Base-by-base conservation (phyloP, 2,113 vertebrate genomes). In the Silurus glanis region DNA sequence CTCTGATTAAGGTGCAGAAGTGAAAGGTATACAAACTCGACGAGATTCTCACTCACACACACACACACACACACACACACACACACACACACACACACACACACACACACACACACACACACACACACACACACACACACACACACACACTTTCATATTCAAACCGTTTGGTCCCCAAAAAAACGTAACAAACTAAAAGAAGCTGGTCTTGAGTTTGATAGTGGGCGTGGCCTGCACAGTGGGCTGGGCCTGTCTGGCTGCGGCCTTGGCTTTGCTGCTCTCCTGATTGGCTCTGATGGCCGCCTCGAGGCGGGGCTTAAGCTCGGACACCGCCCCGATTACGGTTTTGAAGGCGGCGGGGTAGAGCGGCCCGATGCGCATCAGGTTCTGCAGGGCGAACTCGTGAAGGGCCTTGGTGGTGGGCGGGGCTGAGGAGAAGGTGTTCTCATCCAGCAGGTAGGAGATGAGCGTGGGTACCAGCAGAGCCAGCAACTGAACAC, bases 191-290 rank as follows among this genome's bases (percentile, higher is more conserved):
- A 4, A 58, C 45, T 86, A 99, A 94, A 99, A 99, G 94, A 99
- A 99, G 92, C 95, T 99, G 0, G 96, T 99, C 92, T 99, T 99
- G 76, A 99, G 96, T 96, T 99, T 99, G 94, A 99, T 99, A 89
- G 97, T 99, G 16, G 98, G 98, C 23, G 96, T 94, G 74, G 97
- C 96, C 91, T 97, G 97, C 58, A 96, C 94, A 8, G 96, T 87
- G 17, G 97, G 97, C 93, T 96, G 94, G 80, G 97, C 94, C 93
- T 95, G 97, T 87, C 96, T 94, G 87, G 96, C 94, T 49, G 96
- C 95, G 55, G 95, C 96, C 93, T 97, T 97, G 83, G 97, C 97
- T 94, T 96, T 97, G 89, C 87, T 95, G 95, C 96, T 98, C 45
- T 97, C 97, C 91, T 99, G 98, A 89, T 96, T 98, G 90, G 97